Conservation (phyloP, 2,797 vertebrate genomes). For the Mormyrops attenuatus region DNA sequence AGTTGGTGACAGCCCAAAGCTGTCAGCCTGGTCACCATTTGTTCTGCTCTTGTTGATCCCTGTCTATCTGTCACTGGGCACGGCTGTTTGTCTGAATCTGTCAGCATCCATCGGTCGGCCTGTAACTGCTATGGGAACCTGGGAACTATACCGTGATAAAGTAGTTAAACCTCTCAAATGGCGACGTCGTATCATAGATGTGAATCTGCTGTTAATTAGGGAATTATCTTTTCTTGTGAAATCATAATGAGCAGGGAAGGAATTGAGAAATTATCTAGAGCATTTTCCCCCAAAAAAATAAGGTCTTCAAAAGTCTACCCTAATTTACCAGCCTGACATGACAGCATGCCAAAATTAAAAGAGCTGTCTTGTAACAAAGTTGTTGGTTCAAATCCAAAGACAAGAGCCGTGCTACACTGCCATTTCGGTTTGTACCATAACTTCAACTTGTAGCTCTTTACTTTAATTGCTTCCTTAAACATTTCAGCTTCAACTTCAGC, state of each 20-base stretch:
- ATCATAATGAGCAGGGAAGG: neutral
- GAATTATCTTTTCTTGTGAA: slow-evolving; percentile 9
- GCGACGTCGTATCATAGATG: slow-evolving; percentile 20
- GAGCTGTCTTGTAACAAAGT: neutral
- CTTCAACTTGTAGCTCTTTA: neutral
- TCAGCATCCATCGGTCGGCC: slow-evolving; percentile 26
- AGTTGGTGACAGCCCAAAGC: slow-evolving; percentile 24
- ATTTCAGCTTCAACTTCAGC: neutral
- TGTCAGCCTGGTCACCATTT: slow-evolving; percentile 31
- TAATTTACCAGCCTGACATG: neutral
- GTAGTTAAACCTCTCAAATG: slow-evolving; percentile 24
- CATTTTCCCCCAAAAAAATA: neutral
- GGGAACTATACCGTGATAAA: slow-evolving; percentile 21
- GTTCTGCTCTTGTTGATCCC: slow-evolving; percentile 25
- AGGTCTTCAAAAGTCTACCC: neutral
- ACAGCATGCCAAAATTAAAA: neutral
- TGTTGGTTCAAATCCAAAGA: neutral
- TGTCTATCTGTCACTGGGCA: slow-evolving; percentile 31
- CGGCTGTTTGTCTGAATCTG: slow-evolving; percentile 35
- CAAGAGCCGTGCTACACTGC: neutral
- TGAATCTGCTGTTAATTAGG: slow-evolving; percentile 26
- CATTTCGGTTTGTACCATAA: neutral
- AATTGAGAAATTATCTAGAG: neutral
- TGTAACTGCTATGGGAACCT: neutral
- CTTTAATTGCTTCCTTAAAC: neutral